A percentile compares a stretch with the other conserved stretches of the same genome.
Conservation (phyloP, 1,140 invertebrate genomes). For the Brachionus koreanus region DNA sequence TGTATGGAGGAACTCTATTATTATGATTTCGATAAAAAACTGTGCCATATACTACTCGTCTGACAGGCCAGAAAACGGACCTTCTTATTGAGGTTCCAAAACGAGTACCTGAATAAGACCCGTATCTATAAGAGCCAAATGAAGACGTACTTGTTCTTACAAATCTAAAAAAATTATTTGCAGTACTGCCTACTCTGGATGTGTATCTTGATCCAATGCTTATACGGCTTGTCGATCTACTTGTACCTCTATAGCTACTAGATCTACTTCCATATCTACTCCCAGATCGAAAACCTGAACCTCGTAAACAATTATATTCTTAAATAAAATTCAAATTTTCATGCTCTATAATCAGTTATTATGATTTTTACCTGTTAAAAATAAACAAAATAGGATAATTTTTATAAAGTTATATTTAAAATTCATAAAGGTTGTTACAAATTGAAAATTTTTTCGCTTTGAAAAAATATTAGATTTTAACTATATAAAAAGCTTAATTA, state of each 20-base stretch:
- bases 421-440: background rate
- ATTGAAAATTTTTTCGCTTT: too few relatives aligned
- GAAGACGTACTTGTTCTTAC: background rate
- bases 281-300: background rate
- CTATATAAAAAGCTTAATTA: too few relatives aligned
- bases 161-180: background rate
- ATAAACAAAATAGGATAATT: background rate
- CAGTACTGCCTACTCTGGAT: slow-evolving; percentile 2
- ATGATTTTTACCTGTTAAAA: background rate
- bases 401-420: background rate
- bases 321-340: background rate
- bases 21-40: background rate
- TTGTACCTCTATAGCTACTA: background rate
- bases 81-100: slow-evolving; percentile 35
- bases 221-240: background rate
- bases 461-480: too few relatives aligned
- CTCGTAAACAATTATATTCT: background rate
- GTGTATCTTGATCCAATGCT: slow-evolving; percentile 8
- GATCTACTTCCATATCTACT: background rate
- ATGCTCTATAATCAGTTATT: background rate
- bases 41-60: slow-evolving; percentile 36
- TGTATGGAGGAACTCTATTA: background rate
- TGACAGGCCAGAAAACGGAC: slow-evolving; percentile 24
- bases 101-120: background rate
- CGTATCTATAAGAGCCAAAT: background rate